Evolutionary conservation across 2,888 invertebrate species (phyloP), one percentile per base, ranked within the genome.

Genomic region (Apeira syringaria): DNA sequence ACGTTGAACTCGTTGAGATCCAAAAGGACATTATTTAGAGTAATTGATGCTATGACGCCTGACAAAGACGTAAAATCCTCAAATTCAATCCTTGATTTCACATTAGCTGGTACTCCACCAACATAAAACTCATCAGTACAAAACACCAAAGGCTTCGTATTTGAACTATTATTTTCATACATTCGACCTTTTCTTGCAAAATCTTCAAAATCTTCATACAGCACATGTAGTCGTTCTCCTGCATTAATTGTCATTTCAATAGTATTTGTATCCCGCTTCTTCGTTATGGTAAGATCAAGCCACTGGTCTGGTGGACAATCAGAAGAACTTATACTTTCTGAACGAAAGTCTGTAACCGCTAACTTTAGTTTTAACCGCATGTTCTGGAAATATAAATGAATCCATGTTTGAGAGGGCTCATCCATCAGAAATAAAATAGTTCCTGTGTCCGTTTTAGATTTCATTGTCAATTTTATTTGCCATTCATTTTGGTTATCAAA

Each of bases 231-330:
- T n/a, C 72, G 71, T 61, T 88, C 88, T 24, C 68, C 76, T 1
- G 63, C 62, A 58, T 90, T 89, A 8, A 89, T 67, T 9, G 69
- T 59, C 1, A 76, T 74, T 62, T 87, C 88, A n/a, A 90, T 72
- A n/a, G 78, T 71, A 44, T 74, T 74, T 18, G 68, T 64, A 8
- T 74, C 72, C 24, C 51, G 68, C 50, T 77, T 75, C 56, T 84
- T 87, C 17, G 64, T 58, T 25, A 90, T 17, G 1, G 53, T 57
- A 5, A 90, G 44, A 53, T 89, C 82, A 25, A 90, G 52, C 90
- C 90, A 90, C 48, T 82, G 75, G 31, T 79, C 74, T 1, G 73
- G 65, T 3, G 60, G 62, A 49, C 63, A 78, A 46, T 87, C 84
- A 2, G 66, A 64, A n/a, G 74, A 71, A 50, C 83, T 87, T 32